These are phyloP conservation scores for Orthosia cruda DNA, from an alignment of 2,888 invertebrate genomes.

Conservation along the genomic window DNA sequence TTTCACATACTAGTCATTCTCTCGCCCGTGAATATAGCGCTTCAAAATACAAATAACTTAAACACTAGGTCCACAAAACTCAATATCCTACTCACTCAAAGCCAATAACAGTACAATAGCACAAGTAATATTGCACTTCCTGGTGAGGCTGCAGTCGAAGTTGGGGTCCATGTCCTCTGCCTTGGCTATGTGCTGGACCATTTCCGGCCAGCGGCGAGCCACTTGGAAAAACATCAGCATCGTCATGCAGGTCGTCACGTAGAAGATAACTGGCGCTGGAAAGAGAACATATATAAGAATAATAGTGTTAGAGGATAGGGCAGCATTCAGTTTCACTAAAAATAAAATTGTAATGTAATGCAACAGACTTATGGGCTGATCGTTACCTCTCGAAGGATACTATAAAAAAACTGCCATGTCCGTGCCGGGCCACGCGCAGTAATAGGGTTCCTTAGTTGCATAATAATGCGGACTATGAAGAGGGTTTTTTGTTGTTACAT, in stretches of 20 bases:
- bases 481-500: too few species aligned
- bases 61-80: not conserved
- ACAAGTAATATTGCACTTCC: slow-evolving; percentile 84
- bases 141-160: slow-evolving; percentile 74
- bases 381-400: too few species aligned
- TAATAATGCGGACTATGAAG: too few species aligned
- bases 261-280: slow-evolving; percentile 84
- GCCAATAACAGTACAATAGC: slow-evolving; percentile 79
- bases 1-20: too few species aligned
- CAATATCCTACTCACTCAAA: slow-evolving; percentile 74
- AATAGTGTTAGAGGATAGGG: not conserved
- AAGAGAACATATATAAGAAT: slow-evolving; percentile 38
- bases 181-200: slow-evolving; percentile 78
- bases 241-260: slow-evolving; percentile 81
- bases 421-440: too few species aligned
- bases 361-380: too few species aligned
- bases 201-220: slow-evolving; percentile 81
- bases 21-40: too few species aligned
- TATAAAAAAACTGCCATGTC: too few species aligned
- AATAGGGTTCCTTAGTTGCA: too few species aligned
- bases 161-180: slow-evolving; percentile 84
- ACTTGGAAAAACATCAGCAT: slow-evolving; percentile 82
- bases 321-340: too few species aligned
- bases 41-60: too few species aligned
- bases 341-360: too few species aligned